Base-by-base conservation (phyloP, 37 sponge, comb jelly and placozoan genomes). In the Agelas oroides region DNA sequence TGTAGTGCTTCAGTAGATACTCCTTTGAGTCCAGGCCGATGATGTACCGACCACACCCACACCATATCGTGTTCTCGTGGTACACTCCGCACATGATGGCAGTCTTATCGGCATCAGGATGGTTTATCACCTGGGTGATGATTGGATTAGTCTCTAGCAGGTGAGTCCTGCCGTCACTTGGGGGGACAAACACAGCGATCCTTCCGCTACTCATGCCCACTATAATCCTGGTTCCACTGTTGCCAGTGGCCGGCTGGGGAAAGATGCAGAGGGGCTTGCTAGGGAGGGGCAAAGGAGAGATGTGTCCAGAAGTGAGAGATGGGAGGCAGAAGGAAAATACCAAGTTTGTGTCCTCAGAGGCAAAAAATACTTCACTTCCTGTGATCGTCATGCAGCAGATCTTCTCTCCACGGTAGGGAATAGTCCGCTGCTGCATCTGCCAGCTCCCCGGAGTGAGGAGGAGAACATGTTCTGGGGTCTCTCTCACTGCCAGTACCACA, bases 31-130 rank as follows among this genome's bases (percentile, higher is more conserved):
- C 64, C 28, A 85, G 53, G 12, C 77, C 86, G 0, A 90, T 28
- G 15, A 90, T 65, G 55, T 90, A 76, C 1, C 82, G 75, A 21
- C 91, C 91, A 90, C 91, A 85, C 63, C 86, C 86, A 75, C 86
- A 90, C 81, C 87, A 85, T 16, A 90, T 0, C 16, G 27, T 76
- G 18, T 59, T 32, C 25, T 75, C 46, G 69, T 85, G 75, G 58
- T 77, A 75, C 30, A 74, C 52, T 0, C 86, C 91, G 46, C 81
- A 85, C 15, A 32, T 32, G 13, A 90, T 58, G 20, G 75, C 56
- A 0, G 76, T 63, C 59, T 70, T 78, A 0, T 41, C 11, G 1
- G 71, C 36, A 54, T 79, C 74, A 33, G 71, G 80, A 55, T 84
- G 52, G 25, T 55, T 66, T 38, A 78, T 20, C 19, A 82, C 46